A percentile compares a stretch with the other conserved stretches of the same genome.
These are phyloP conservation scores for Diplolepis rosae DNA, from an alignment of 2,888 invertebrate species.

Conservation along the genomic window DNA sequence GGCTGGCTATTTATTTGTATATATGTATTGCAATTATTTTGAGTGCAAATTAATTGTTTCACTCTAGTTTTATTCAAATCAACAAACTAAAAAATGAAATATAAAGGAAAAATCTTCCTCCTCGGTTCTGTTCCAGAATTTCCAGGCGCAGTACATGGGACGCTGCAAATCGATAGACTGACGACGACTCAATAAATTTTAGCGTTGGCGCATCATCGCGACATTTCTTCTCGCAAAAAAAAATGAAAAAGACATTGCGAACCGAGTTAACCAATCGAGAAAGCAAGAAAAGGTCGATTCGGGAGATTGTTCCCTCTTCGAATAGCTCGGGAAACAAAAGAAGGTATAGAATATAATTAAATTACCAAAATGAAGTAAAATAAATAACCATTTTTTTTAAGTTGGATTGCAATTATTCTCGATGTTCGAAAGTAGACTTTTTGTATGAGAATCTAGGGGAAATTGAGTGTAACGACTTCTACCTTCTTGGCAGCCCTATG, in stretches of 20 bases:
- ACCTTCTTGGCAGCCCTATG: not conserved
- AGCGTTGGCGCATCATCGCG: constrained; percentile 27
- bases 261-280: constrained; percentile 28
- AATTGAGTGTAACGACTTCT: not conserved
- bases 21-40: not conserved
- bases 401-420: not conserved
- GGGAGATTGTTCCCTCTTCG: constrained; percentile 26
- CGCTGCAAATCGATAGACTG: constrained; percentile 38
- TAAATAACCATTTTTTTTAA: not conserved
- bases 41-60: not conserved
- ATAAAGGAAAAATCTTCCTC: constrained; percentile 28
- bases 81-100: constrained; percentile 17
- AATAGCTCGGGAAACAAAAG: constrained; percentile 30
- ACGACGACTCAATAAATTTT: constrained; percentile 47
- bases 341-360: constrained; percentile 26
- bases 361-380: constrained; percentile 18
- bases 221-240: constrained; percentile 27
- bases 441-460: no score
- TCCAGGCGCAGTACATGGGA: constrained; percentile 26
- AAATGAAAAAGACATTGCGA: constrained; percentile 30
- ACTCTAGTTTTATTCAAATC: constrained; percentile 11
- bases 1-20: not conserved
- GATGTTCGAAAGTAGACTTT: not conserved
- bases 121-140: constrained; percentile 29
- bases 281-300: constrained; percentile 28